phyloP scores from a whole-genome alignment of 2,797 vertebrate species.

The Pseudochirops cupreus region DNA sequence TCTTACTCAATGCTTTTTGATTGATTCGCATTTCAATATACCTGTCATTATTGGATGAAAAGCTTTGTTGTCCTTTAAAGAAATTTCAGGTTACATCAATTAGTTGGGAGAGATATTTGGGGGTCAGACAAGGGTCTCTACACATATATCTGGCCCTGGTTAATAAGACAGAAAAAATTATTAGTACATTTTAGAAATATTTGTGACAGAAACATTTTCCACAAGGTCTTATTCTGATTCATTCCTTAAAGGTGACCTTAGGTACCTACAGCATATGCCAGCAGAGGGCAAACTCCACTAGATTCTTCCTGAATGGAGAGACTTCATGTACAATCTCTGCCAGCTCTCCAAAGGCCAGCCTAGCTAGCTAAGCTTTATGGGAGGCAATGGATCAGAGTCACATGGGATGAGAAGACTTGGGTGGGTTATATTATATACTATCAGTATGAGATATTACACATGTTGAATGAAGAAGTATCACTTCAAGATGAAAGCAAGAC shows the following conservation, averaged over 20 bases:
- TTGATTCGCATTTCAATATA: not conserved
- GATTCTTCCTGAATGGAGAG: not conserved
- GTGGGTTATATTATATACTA: not conserved
- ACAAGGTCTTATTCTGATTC: not conserved
- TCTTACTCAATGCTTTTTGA: not conserved
- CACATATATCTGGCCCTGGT: not conserved
- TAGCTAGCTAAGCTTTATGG: not conserved
- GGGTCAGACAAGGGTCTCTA: not conserved
- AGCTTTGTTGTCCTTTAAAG: not conserved
- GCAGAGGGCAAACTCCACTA: not conserved
- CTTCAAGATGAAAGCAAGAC: not conserved
- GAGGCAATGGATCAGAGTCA: no score
- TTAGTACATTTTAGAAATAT: slow-evolving; percentile 3
- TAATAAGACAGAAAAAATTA: slow-evolving; percentile 28
- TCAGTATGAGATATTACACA: not conserved
- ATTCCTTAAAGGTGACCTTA: not conserved
- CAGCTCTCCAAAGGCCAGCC: not conserved
- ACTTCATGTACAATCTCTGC: not conserved
- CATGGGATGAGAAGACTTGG: no score
- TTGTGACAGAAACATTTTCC: not conserved
- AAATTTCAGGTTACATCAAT: not conserved
- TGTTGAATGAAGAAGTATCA: not conserved
- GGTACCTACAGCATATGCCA: not conserved
- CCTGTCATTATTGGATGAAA: not conserved
- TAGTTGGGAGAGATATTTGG: not conserved